Evolutionary conservation across 2,888 invertebrate species (phyloP).

Genomic region (Cantharis lateralis): DNA sequence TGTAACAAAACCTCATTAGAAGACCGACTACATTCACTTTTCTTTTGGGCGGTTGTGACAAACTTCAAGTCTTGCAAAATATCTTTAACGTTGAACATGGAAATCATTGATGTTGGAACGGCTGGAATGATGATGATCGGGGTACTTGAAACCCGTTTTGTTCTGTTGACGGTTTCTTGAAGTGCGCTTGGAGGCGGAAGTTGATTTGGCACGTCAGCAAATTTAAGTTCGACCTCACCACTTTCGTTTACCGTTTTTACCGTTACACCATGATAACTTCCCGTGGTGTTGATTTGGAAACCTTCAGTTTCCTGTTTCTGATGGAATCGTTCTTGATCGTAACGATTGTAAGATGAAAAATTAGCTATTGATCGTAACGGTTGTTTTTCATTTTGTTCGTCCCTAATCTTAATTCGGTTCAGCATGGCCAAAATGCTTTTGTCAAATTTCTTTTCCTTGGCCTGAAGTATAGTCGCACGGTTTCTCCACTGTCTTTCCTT

Average conservation of each 20-base stretch:
- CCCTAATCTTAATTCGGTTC: constrained; percentile 88
- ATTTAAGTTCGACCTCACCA: constrained; percentile 58
- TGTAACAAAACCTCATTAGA: constrained; percentile 95
- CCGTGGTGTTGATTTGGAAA: constrained; percentile 98
- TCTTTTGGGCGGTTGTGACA: constrained; percentile 89
- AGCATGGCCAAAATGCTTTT: constrained; percentile 79
- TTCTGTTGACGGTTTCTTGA: constrained; percentile 39
- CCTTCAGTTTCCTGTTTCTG: constrained; percentile 98
- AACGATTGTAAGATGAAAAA: constrained; percentile 92
- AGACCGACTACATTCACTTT: constrained; percentile 75
- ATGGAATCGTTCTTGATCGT: constrained; percentile 97
- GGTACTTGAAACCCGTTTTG: constrained; percentile 62
- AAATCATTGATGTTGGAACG: constrained; percentile 91
- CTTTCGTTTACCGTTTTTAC: constrained; percentile 97
- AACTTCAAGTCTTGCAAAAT: constrained; percentile 91
- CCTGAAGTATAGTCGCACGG: constrained; percentile 92
- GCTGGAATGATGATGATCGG: constrained; percentile 99
- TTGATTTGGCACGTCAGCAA: constrained; percentile 48
- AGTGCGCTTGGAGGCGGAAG: constrained; percentile 53
- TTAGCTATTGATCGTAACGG: too few species aligned
- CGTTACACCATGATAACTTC: constrained; percentile 98
- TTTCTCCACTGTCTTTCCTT: constrained; percentile 96
- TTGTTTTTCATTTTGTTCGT: too few species aligned
- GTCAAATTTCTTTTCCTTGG: constrained; percentile 74
- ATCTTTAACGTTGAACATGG: constrained; percentile 97